Evolutionary conservation across 2,113 vertebrate species (phyloP), one percentile per base, ranked within the genome.

Genomic region (Ranitomeya imitator): DNA sequence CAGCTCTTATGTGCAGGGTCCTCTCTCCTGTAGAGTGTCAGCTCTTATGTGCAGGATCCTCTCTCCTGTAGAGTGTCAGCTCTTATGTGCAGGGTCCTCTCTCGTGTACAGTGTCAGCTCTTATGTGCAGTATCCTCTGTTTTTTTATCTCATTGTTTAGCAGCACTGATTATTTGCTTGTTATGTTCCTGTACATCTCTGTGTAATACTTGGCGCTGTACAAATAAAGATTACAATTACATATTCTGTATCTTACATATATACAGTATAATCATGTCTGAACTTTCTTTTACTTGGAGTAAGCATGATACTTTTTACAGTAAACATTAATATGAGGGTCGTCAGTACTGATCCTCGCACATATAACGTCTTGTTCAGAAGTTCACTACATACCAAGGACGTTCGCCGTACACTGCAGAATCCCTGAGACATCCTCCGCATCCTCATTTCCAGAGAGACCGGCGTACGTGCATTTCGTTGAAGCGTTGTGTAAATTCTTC

Each of bases 361-460:
- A 80, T 15, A 18, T 45, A 59, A 80, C 15, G 11, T 59, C 12
- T 79, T 57, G 54, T 57, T 59, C 4, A 26, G 54, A 54, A 55
- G 61, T 51, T 73, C 52, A 6, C 86, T 79, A 92, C 94, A 90
- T 95, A 99, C 98, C 97, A 78, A 99, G 95, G 91, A 99, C 92
- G 89, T 97, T 97, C 86, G 97, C 97, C 1, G 96, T 96, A 91
- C 97, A 97, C 91, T 98, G 97, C 67, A 99, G 96, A 93, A 98
- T 97, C 96, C 96, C 97, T 94, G 97, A 97, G 93, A 99, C 94
- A 88, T 98, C 97, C 92, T 96, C 94, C 86, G 93, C 91, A 91
- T 97, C 97, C 79, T 98, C 98, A 85, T 91, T 94, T 90, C 95
- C 96, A 91, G 96, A 95, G 91, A 95, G 96, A 92, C 97, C 97